Evolutionary conservation across 2,888 invertebrate species (phyloP), one percentile per base, ranked within the genome.

Genomic region (Corbicula japonica): DNA sequence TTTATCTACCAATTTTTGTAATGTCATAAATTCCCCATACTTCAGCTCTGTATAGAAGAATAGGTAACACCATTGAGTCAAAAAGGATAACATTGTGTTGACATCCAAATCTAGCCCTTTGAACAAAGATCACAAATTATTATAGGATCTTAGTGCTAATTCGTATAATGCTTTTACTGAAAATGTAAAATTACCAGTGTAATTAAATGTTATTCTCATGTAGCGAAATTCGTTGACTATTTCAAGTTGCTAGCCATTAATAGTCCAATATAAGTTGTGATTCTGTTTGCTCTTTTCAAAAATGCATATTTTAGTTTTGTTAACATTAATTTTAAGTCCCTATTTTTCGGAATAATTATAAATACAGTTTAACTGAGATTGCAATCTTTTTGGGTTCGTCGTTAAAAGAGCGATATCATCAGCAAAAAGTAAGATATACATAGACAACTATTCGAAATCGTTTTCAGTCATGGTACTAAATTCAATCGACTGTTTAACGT

Each of bases 371-470:
- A 66, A 8, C 23, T 66, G 74, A 23, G 35, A 15, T 21, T 61
- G 66, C 23, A 74, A 3, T 35, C 60, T 66, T 0, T 32, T 35
- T 32, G 58, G 48, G 30, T 58, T 23, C 21, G 74, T 74, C n/a
- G 63, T 56, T 21, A 60, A 60, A 10, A 66, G 60, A 10, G 34
- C 68, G 34, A 68, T 75, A 38, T 75, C 56, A 44, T 72, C 68
- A 35, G 50, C 68, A 52, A 68, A 75, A 15, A 75, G 32, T 15
- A 72, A 18, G 21, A 54, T 21, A 54, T 32, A 56, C 26, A n/a
- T 30, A 23, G 56, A 65, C 34, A 73, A 58, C 6, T 61, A 15
- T n/a, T 62, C 30, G 15, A 69, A n/a, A 60, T 54, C 62, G 30
- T 66, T 60, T 34, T 74, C 38, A 21, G 58, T 52, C 23, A 74